Base-by-base conservation (phyloP, 2,888 invertebrate species). In the Bombylius discolor region DNA sequence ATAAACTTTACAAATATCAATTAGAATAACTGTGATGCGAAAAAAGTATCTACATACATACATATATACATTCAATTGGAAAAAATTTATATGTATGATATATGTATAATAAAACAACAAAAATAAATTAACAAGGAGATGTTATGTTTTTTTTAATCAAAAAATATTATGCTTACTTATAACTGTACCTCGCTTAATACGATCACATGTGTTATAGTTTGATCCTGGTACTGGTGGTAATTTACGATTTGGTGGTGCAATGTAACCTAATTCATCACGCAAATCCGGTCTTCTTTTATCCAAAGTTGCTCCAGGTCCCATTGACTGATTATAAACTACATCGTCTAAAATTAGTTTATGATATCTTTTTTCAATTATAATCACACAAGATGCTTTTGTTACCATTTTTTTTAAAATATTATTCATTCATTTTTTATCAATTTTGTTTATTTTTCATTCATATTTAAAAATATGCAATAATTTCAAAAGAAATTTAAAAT, bases 181-280 rank as follows among this genome's bases (percentile, higher is more conserved):
- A 66, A 87, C 87, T 76, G 87, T 90, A 84, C 91, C 91, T 78
- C 92, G 83, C 81, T 92, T 92, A 78, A 92, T 90, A 68, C 92
- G 81, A 77, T 93, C 92, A 76, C 92, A 92, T 39, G 92, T 93
- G 74, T 91, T 92, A 79, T 92, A 92, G 77, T 92, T 92, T 55
- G 90, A 90, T 64, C 92, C 92, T 55, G 92, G 92, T 8, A 93
- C 92, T 32, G 93, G 93, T 1, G 93, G 92, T 57, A 92, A 80
- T 74, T 93, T 93, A 65, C 92, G 81, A 76, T 93, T 93, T 55
- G 92, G 93, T 32, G 93, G 92, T 0, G 93, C 91, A 73, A 93
- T 93, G 76, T 93, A 93, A 55, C 92, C 93, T 42, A 93, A 80
- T 71, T 93, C 92, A 70, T 92, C 92, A 39, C 91, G 82, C 39